phyloP scores from a whole-genome alignment of 2,113 vertebrate species.

The Cranoglanis bouderius region DNA sequence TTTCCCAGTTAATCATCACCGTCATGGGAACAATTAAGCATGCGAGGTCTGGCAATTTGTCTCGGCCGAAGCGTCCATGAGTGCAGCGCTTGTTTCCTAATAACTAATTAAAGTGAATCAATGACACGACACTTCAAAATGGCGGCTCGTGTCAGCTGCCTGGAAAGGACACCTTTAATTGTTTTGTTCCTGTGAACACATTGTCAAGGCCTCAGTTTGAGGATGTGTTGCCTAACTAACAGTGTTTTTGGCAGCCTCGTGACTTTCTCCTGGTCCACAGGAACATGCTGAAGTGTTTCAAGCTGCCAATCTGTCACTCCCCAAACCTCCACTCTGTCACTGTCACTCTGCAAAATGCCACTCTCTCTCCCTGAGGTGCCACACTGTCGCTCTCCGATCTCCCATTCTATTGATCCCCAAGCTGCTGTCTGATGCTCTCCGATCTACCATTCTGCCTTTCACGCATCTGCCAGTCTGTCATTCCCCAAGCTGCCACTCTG shows the following conservation, averaged over 20 bases:
- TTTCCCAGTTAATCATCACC: slow-evolving; percentile 52
- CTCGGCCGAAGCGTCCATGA: slow-evolving; percentile 67
- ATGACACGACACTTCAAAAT: slow-evolving; percentile 73
- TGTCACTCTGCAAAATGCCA: not conserved
- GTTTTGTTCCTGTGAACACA: slow-evolving; percentile 73
- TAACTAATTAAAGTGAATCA: slow-evolving; percentile 80
- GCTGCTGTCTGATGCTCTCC: slow-evolving; percentile 1
- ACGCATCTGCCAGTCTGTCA: not conserved
- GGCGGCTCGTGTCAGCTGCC: slow-evolving; percentile 68
- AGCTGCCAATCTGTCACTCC: not conserved
- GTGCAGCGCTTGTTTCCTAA: slow-evolving; percentile 66
- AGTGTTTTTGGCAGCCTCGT: not conserved
- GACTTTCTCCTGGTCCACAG: not conserved
- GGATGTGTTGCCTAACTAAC: slow-evolving; percentile 4
- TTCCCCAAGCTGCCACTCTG: not conserved
- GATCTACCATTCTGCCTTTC: not conserved
- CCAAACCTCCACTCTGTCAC: not conserved
- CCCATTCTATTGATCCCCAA: not conserved
- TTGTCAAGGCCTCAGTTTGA: slow-evolving; percentile 66
- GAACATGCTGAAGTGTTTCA: not conserved
- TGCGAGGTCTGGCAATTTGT: slow-evolving; percentile 71
- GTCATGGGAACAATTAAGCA: slow-evolving; percentile 74
- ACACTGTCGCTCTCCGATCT: not conserved
- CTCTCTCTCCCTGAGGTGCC: not conserved
- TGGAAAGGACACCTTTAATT: slow-evolving; percentile 77